Evolutionary conservation across 30 jellyfish, hydroid and myxozoan species (phyloP).

Genomic region (Mastigias papua): DNA sequence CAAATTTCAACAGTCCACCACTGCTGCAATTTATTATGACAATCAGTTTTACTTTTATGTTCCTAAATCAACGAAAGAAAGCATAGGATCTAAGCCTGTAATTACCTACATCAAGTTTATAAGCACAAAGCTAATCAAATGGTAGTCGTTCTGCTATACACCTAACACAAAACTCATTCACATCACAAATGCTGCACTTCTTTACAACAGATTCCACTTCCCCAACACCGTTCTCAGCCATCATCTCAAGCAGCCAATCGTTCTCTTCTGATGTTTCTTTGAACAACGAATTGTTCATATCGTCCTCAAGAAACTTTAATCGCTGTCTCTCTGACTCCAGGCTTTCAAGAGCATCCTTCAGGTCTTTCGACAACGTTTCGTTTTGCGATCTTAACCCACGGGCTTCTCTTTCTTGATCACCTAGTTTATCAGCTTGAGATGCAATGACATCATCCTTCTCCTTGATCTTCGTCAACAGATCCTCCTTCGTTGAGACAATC

Average conservation of each 20-base stretch:
- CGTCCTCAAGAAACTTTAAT: conserved; percentile 10
- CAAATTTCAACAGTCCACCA: too few relatives aligned
- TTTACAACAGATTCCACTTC: background rate
- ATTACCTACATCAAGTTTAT: too few relatives aligned
- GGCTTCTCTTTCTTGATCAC: background rate
- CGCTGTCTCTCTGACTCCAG: background rate
- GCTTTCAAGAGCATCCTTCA: background rate
- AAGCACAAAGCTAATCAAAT: too few relatives aligned
- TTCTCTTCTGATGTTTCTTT: conserved; percentile 1
- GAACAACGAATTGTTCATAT: conserved; percentile 4
- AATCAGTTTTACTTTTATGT: too few relatives aligned
- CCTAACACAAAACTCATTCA: background rate
- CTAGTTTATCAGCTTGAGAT: conserved; percentile 6
- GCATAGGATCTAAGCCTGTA: too few relatives aligned
- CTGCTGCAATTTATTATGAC: too few relatives aligned
- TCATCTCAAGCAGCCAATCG: conserved; percentile 15
- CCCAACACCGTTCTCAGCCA: background rate
- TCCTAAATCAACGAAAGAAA: too few relatives aligned
- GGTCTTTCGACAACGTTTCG: background rate
- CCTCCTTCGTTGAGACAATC: background rate
- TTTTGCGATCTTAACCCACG: conserved; percentile 6
- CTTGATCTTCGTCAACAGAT: background rate
- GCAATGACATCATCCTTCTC: conserved; percentile 22
- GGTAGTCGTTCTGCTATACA: background rate
- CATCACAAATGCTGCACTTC: background rate